Conservation (phyloP, 2,888 invertebrate genomes). For the Linyphia triangularis region DNA sequence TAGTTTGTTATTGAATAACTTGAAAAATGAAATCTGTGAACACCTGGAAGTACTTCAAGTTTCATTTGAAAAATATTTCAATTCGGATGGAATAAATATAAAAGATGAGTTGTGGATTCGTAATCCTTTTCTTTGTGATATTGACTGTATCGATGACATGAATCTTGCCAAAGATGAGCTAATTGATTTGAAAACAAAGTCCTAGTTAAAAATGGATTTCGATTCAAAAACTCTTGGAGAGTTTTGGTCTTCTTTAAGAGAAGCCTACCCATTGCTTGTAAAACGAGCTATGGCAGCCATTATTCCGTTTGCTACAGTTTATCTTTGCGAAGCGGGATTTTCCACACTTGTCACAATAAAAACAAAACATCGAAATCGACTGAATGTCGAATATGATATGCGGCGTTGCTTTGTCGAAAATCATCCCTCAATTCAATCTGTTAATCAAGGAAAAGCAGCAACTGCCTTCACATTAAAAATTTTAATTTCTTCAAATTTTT, state of each 20-base stretch:
- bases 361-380: constrained; percentile 54
- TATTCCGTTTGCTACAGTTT: constrained; percentile 53
- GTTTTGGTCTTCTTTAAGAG: constrained; percentile 59
- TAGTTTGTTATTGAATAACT: constrained; percentile 65
- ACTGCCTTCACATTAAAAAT: too few relatives aligned
- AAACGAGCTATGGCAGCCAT: constrained; percentile 52
- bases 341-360: constrained; percentile 47
- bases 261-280: constrained; percentile 60
- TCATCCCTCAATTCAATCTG: too few relatives aligned
- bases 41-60: too few relatives aligned
- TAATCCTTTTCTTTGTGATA: constrained; percentile 60
- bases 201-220: constrained; percentile 43
- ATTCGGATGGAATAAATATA: constrained; percentile 58
- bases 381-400: constrained; percentile 51
- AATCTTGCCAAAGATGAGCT: constrained; percentile 48
- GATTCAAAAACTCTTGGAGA: too few relatives aligned
- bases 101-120: constrained; percentile 60
- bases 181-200: constrained; percentile 55
- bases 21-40: too few relatives aligned
- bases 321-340: constrained; percentile 60
- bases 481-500: too few relatives aligned
- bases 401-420: too few relatives aligned
- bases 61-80: too few relatives aligned
- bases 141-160: constrained; percentile 52
- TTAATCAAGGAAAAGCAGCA: too few relatives aligned